Evolutionary conservation across 2,113 vertebrate genomes (phyloP).

Genomic region (Tichodroma muraria): DNA sequence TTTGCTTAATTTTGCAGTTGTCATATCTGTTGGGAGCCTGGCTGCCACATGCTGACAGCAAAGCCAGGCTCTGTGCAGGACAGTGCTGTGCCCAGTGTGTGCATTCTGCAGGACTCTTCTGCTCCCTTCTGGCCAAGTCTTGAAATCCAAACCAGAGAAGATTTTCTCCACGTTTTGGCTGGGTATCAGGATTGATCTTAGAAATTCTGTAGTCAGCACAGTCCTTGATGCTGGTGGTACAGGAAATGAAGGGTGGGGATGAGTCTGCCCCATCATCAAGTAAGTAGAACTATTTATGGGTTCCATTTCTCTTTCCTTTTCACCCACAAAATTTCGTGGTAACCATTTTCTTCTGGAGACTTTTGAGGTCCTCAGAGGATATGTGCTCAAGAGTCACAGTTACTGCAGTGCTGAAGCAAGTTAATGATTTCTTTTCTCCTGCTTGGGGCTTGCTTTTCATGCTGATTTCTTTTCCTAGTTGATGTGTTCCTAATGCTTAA

Average conservation of each 20-base stretch:
- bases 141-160: not conserved
- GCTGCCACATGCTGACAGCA: not conserved
- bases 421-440: not conserved
- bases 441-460: not conserved
- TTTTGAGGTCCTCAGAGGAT: not conserved
- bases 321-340: not conserved
- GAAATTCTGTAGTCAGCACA: not conserved
- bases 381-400: not conserved
- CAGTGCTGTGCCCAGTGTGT: not conserved
- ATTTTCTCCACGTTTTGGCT: not conserved
- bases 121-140: constrained; percentile 46
- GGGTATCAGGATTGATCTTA: not conserved
- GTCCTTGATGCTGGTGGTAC: not conserved
- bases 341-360: not conserved
- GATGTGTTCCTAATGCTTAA: not conserved
- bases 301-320: not conserved
- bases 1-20: not conserved
- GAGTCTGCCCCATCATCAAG: not conserved
- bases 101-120: constrained; percentile 2
- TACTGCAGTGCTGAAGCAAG: not conserved
- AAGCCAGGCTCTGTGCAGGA: not conserved
- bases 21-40: not conserved
- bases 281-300: not conserved
- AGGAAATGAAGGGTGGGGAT: not conserved
- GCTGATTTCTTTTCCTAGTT: not conserved